Conservation (phyloP, 2,797 vertebrate species). For the Poecilia wingei region DNA sequence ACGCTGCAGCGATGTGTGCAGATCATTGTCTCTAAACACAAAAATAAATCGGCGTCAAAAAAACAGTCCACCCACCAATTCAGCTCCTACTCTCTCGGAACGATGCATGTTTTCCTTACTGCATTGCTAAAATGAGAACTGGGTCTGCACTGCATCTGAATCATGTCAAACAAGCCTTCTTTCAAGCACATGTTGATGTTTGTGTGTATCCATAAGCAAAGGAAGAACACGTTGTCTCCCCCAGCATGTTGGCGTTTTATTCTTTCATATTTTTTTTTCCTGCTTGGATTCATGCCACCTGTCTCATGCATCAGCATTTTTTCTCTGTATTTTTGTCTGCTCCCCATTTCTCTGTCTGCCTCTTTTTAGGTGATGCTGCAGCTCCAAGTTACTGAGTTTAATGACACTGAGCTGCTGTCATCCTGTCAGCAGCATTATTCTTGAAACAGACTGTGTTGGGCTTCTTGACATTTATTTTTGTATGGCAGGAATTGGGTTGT, state of each 20-base stretch:
- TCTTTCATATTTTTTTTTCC: slow-evolving; percentile 3
- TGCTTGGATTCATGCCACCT: slow-evolving; percentile 20
- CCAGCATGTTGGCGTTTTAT: not conserved
- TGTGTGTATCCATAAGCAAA: slow-evolving; percentile 8
- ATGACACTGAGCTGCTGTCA: slow-evolving; percentile 11
- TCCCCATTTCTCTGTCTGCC: slow-evolving; percentile 1
- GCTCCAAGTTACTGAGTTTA: slow-evolving; percentile 23
- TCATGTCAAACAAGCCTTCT: slow-evolving; percentile 20
- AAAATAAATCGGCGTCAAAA: slow-evolving; percentile 67
- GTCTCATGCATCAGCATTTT: not conserved
- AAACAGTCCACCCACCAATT: slow-evolving; percentile 66
- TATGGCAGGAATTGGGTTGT: slow-evolving; percentile 27
- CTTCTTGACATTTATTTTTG: slow-evolving; percentile 40
- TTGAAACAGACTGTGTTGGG: slow-evolving; percentile 44
- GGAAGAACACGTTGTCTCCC: not conserved
- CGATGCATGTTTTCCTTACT: not conserved
- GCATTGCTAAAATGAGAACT: slow-evolving; percentile 2
- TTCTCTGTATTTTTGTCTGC: slow-evolving; percentile 11
- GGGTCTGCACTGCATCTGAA: slow-evolving; percentile 14
- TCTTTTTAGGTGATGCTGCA: slow-evolving; percentile 20
- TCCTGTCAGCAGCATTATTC: slow-evolving; percentile 16
- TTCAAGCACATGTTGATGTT: slow-evolving; percentile 1
- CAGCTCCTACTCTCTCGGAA: slow-evolving; percentile 33
- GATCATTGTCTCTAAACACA: slow-evolving; percentile 47
- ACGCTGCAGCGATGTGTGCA: slow-evolving; percentile 51